Conservation (phyloP, 1,140 invertebrate genomes). For the Melanaphis sacchari region DNA sequence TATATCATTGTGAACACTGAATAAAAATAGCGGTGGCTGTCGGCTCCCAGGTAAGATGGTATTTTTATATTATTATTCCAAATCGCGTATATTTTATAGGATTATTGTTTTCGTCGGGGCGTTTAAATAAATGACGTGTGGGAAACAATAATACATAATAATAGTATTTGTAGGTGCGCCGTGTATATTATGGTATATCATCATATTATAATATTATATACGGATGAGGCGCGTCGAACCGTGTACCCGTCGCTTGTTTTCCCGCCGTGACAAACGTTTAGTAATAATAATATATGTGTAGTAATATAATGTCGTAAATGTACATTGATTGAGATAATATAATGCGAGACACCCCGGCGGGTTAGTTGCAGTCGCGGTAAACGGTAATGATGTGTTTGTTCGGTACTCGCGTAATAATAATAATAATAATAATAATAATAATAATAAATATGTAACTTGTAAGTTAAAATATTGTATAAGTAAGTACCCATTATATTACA, state of each 20-base stretch:
- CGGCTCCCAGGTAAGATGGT: neutral
- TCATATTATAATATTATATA: neutral
- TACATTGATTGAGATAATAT: conserved; percentile 30
- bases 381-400: neutral
- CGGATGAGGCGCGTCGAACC: neutral
- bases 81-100: neutral
- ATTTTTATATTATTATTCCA: neutral
- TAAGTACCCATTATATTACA: conserved; percentile 13
- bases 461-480: neutral
- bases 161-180: neutral
- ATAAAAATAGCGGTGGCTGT: neutral
- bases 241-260: neutral
- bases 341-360: conserved; percentile 16
- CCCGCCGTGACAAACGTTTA: conserved; percentile 14
- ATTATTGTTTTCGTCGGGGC: conserved; percentile 12
- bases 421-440: conserved; percentile 26
- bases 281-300: neutral
- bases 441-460: neutral
- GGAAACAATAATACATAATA: conserved; percentile 17
- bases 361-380: neutral
- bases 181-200: neutral
- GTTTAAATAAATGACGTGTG: neutral
- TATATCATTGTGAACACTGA: neutral
- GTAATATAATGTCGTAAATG: neutral
- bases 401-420: neutral